These are phyloP conservation scores for Eupithecia exiguata DNA, from an alignment of 2,888 invertebrate species.

Conservation along the genomic window DNA sequence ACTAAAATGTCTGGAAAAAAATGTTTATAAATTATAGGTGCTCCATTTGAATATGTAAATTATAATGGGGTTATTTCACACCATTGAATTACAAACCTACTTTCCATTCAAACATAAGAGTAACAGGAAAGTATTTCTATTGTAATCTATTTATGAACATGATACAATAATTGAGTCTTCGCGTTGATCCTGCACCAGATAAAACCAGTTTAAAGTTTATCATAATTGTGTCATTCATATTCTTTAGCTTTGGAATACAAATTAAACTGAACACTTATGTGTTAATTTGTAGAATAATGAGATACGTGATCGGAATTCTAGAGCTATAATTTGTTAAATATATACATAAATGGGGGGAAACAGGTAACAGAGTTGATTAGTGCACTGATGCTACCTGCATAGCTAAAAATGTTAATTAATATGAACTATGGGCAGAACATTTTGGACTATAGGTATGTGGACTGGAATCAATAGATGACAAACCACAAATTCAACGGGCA, in stretches of 20 bases:
- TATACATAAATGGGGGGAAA: neutral
- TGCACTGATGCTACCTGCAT: neutral
- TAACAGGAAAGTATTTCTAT: constrained; percentile 46
- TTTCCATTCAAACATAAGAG: constrained; percentile 18
- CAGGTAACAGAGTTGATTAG: neutral
- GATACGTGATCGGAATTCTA: constrained; percentile 42
- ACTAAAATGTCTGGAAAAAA: neutral
- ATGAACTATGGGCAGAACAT: neutral
- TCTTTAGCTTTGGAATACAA: constrained; percentile 39
- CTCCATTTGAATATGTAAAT: constrained; percentile 43
- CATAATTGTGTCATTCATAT: constrained; percentile 48
- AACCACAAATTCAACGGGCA: neutral
- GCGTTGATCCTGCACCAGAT: constrained; percentile 55
- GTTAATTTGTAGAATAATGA: constrained; percentile 41
- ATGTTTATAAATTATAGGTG: constrained; percentile 16
- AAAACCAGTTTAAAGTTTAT: constrained; percentile 49
- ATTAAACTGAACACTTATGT: constrained; percentile 52
- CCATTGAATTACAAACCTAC: neutral
- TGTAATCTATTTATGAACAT: constrained; percentile 62
- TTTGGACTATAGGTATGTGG: too few relatives aligned
- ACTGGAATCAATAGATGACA: constrained; percentile 12
- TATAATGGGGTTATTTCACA: constrained; percentile 26
- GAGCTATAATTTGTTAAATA: neutral
- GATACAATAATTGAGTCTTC: constrained; percentile 52
- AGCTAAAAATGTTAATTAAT: neutral